Conservation (phyloP, 2,888 invertebrate genomes). For the Lagria hirta region DNA sequence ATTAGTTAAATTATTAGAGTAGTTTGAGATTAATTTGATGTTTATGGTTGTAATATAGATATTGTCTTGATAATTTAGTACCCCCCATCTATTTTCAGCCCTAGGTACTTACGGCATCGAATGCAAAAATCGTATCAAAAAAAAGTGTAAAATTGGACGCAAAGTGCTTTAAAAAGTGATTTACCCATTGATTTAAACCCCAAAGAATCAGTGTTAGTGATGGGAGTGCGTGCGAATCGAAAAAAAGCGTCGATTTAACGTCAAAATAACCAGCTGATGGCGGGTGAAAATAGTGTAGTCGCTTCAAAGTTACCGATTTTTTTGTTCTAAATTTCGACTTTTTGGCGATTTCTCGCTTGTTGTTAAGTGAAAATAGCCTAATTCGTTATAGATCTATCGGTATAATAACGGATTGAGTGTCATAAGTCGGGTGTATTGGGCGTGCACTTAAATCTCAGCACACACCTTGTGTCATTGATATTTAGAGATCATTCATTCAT, state of each 20-base stretch:
- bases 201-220: slow-evolving; percentile 58
- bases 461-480: slow-evolving; percentile 52
- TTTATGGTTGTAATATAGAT: too few relatives aligned
- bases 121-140: slow-evolving; percentile 62
- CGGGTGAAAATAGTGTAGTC: slow-evolving; percentile 54
- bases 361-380: too few relatives aligned
- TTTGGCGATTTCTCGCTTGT: too few relatives aligned
- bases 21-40: too few relatives aligned
- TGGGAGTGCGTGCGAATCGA: slow-evolving; percentile 57
- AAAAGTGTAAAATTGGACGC: slow-evolving; percentile 23
- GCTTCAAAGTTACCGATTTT: slow-evolving; percentile 50
- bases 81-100: slow-evolving; percentile 73
- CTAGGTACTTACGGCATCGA: slow-evolving; percentile 69
- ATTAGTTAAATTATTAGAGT: too few relatives aligned
- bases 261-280: slow-evolving; percentile 56
- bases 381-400: too few relatives aligned
- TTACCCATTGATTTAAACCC: slow-evolving; percentile 54
- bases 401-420: slow-evolving; percentile 23
- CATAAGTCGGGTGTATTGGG: slow-evolving; percentile 44
- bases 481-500: slow-evolving; percentile 49
- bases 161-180: slow-evolving; percentile 9
- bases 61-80: slow-evolving; percentile 54
- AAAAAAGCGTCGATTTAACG: slow-evolving; percentile 59
- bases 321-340: slow-evolving; percentile 8
- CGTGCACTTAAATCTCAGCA: slow-evolving; percentile 49